Evolutionary conservation across 2,888 invertebrate species (phyloP).

Genomic region (Dicranocentrus wangi): DNA sequence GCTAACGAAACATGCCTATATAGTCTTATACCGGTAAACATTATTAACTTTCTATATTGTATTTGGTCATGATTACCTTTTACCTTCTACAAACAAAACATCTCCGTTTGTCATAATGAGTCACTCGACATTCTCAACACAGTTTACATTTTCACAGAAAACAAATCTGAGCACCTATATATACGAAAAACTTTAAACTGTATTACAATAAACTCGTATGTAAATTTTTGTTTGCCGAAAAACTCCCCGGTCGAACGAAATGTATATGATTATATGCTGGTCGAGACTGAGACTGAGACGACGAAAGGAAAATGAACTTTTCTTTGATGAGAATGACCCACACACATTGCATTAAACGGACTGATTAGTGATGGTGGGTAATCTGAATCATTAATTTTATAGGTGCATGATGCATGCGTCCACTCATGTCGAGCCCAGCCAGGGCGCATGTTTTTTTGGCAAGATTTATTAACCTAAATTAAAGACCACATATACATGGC

Average conservation of each 20-base stretch:
- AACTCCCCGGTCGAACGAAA: too few relatives aligned
- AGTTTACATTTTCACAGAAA: too few relatives aligned
- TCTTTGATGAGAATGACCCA: slow-evolving; percentile 33
- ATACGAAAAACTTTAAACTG: too few relatives aligned
- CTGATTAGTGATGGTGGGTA: slow-evolving; percentile 30
- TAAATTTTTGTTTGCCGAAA: too few relatives aligned
- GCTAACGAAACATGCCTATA: neutral
- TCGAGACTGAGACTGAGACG: neutral
- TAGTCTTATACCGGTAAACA: neutral
- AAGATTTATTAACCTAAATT: slow-evolving; percentile 18
- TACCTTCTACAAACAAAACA: slow-evolving; percentile 1
- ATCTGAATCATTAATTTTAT: slow-evolving; percentile 31
- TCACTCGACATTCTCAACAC: too few relatives aligned
- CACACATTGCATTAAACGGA: slow-evolving; percentile 19
- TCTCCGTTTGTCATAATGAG: too few relatives aligned
- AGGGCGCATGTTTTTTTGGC: neutral
- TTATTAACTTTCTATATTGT: slow-evolving; percentile 16
- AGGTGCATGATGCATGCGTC: neutral
- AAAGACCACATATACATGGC: too few relatives aligned
- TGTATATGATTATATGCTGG: neutral
- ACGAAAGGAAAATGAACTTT: slow-evolving; percentile 1
- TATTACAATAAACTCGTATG: too few relatives aligned
- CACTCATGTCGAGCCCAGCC: neutral
- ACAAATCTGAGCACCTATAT: too few relatives aligned
- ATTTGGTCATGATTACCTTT: too few relatives aligned